These are phyloP conservation scores for Stenopsyche tienmushanensis DNA, from an alignment of 1,140 invertebrate species.

Conservation along the genomic window DNA sequence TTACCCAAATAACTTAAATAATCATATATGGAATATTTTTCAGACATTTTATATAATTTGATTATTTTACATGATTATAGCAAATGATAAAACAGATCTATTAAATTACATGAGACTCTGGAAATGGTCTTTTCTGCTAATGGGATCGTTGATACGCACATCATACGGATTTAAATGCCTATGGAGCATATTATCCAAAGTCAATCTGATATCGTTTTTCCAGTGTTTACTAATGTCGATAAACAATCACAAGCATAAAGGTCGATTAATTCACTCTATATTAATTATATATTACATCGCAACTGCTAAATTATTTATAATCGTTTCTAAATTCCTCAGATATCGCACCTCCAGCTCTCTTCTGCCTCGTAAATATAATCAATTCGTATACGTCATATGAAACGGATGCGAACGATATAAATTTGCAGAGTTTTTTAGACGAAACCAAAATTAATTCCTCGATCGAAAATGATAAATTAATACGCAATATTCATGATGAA, in stretches of 20 bases:
- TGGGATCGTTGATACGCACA: conserved; percentile 24
- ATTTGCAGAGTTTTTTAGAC: conserved; percentile 30
- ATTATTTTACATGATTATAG: too few species aligned
- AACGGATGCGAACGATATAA: background rate
- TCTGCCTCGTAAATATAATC: conserved; percentile 30
- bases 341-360: conserved; percentile 24
- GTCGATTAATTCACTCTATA: conserved; percentile 13
- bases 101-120: conserved; percentile 16
- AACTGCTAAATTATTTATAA: conserved; percentile 5
- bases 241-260: conserved; percentile 27
- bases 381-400: conserved; percentile 14
- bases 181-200: conserved; percentile 27
- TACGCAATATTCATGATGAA: background rate
- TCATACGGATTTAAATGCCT: conserved; percentile 23
- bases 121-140: conserved; percentile 33
- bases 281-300: background rate
- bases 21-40: too few species aligned
- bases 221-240: conserved; percentile 23
- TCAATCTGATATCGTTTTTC: conserved; percentile 25
- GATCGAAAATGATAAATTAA: background rate
- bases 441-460: conserved; percentile 1
- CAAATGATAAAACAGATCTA: background rate
- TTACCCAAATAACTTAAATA: too few species aligned
- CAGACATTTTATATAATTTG: too few species aligned
- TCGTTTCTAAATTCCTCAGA: conserved; percentile 26